These are phyloP conservation scores for Heptranchias perlo DNA, from an alignment of 2,113 vertebrate species.

Conservation along the genomic window DNA sequence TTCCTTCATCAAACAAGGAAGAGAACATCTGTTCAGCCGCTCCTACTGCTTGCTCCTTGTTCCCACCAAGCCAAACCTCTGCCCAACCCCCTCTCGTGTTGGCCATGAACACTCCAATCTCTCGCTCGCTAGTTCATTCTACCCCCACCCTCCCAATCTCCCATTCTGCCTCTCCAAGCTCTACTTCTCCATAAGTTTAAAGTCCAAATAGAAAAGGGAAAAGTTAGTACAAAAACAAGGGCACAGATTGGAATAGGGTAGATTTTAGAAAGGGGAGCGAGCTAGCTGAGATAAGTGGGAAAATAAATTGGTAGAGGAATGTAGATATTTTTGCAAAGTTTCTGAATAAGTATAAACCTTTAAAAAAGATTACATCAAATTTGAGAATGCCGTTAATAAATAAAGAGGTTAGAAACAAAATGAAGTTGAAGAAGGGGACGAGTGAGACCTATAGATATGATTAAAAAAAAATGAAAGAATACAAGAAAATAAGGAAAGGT, in stretches of 20 bases:
- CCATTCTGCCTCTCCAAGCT: background rate
- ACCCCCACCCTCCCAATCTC: background rate
- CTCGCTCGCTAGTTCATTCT: too few relatives aligned
- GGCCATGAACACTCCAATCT: too few relatives aligned
- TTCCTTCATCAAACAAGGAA: background rate
- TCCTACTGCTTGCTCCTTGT: background rate
- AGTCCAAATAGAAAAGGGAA: background rate
- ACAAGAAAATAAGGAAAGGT: too few relatives aligned
- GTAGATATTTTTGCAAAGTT: background rate
- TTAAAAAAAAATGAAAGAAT: too few relatives aligned
- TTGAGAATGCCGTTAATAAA: background rate
- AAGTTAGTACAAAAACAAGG: background rate
- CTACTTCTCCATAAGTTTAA: background rate
- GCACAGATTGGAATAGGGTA: background rate
- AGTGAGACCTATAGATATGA: too few relatives aligned
- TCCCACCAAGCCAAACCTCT: background rate
- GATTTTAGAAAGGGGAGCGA: background rate
- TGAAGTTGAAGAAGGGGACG: background rate
- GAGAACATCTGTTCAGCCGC: background rate
- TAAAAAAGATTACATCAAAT: background rate
- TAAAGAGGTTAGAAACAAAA: background rate
- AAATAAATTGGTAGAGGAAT: background rate
- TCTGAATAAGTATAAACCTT: background rate
- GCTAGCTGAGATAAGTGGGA: background rate
- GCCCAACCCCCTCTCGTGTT: background rate